Conservation (phyloP, 2,888 invertebrate genomes). For the Eulithis prunata region DNA sequence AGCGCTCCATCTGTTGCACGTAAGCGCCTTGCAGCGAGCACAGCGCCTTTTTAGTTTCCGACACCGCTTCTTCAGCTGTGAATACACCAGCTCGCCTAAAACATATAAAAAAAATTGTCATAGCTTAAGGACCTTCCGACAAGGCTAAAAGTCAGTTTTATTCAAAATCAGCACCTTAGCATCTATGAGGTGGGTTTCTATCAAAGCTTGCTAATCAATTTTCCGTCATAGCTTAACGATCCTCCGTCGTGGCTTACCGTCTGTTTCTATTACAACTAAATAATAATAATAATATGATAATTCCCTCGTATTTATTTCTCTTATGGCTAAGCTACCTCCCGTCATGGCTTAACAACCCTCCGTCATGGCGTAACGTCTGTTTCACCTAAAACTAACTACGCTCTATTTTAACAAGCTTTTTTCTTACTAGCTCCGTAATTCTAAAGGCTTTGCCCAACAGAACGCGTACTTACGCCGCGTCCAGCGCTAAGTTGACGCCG, state of each 20-base stretch:
- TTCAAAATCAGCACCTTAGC: background rate
- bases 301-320: too few species aligned
- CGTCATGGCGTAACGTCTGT: background rate
- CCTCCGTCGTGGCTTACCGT: background rate
- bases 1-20: slow-evolving; percentile 90
- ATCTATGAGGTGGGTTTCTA: too few species aligned
- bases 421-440: too few species aligned
- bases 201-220: too few species aligned
- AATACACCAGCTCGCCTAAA: slow-evolving; percentile 93
- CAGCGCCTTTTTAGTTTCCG: slow-evolving; percentile 89
- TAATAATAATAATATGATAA: too few species aligned
- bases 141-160: background rate
- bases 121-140: slow-evolving; percentile 1
- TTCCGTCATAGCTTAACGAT: background rate
- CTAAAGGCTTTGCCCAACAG: too few species aligned
- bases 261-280: too few species aligned
- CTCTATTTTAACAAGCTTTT: too few species aligned
- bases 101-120: slow-evolving; percentile 13
- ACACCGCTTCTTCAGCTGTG: slow-evolving; percentile 94
- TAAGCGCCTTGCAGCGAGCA: slow-evolving; percentile 92
- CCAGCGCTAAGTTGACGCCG: too few species aligned
- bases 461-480: too few species aligned
- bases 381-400: background rate
- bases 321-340: background rate
- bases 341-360: background rate